Evolutionary conservation across 2,113 vertebrate species (phyloP).

Genomic region (Phrynocephalus versicolor): DNA sequence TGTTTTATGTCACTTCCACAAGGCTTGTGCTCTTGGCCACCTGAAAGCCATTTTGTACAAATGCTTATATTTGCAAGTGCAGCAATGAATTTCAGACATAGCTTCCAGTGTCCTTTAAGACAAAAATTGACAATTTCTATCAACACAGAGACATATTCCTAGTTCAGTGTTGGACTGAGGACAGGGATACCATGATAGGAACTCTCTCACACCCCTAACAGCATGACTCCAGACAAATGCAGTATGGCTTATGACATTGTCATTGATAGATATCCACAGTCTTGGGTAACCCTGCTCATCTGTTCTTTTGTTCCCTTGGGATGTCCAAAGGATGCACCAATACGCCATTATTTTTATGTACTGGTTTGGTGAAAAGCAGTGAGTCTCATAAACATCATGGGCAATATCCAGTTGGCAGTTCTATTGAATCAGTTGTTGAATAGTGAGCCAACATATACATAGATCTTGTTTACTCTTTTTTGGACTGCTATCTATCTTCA

Average conservation of each 20-base stretch:
- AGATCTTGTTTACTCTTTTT: no score
- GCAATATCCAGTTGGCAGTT: no score
- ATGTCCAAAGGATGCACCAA: not conserved
- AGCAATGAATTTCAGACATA: not conserved
- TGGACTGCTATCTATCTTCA: no score
- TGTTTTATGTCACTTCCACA: not conserved
- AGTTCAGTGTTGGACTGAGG: not conserved
- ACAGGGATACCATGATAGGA: not conserved
- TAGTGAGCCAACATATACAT: no score
- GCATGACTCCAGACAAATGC: not conserved
- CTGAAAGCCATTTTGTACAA: not conserved
- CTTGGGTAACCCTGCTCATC: no score
- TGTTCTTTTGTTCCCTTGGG: not conserved
- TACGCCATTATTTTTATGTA: not conserved
- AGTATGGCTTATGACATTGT: not conserved
- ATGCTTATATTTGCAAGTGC: not conserved
- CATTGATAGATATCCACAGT: not conserved
- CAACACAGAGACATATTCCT: not conserved
- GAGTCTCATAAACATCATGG: not conserved
- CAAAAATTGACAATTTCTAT: not conserved
- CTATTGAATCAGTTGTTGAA: no score
- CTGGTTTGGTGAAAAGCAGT: not conserved
- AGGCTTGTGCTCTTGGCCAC: not conserved
- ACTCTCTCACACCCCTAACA: not conserved
- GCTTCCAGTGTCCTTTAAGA: not conserved